Conservation (phyloP, 2,888 invertebrate genomes). For the Endotricha flammealis region DNA sequence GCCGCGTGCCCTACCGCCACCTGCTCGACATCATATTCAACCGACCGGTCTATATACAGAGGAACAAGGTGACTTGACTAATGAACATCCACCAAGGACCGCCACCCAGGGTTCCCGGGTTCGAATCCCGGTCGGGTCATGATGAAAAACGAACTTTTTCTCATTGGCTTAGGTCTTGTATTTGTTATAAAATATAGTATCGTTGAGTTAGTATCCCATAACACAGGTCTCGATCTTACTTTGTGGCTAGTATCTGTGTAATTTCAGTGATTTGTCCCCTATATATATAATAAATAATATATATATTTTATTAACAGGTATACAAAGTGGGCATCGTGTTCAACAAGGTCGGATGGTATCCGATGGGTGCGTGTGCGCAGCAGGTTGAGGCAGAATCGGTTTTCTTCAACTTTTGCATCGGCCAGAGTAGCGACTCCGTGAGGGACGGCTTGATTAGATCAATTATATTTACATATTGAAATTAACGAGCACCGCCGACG, state of each 20-base stretch:
- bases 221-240: too few relatives aligned
- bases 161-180: too few relatives aligned
- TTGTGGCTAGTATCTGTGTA: too few relatives aligned
- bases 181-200: too few relatives aligned
- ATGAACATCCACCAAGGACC: too few relatives aligned
- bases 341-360: constrained; percentile 90
- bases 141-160: too few relatives aligned
- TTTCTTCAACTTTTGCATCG: constrained; percentile 86
- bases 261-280: background rate
- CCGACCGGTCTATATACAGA: constrained; percentile 86
- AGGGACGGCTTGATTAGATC: constrained; percentile 88
- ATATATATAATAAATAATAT: background rate
- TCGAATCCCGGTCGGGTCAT: too few relatives aligned
- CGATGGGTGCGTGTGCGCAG: constrained; percentile 84
- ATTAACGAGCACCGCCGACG: too few relatives aligned
- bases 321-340: constrained; percentile 90
- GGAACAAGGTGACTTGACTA: constrained; percentile 83
- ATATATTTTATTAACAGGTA: constrained; percentile 61
- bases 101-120: too few relatives aligned
- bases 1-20: constrained; percentile 84
- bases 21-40: constrained; percentile 89
- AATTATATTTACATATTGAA: constrained; percentile 84
- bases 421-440: constrained; percentile 83
- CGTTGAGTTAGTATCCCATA: too few relatives aligned
- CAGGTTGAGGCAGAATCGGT: constrained; percentile 84